These are phyloP conservation scores for Dicyrtoma fusca DNA, from an alignment of 2,888 invertebrate species.

Conservation along the genomic window DNA sequence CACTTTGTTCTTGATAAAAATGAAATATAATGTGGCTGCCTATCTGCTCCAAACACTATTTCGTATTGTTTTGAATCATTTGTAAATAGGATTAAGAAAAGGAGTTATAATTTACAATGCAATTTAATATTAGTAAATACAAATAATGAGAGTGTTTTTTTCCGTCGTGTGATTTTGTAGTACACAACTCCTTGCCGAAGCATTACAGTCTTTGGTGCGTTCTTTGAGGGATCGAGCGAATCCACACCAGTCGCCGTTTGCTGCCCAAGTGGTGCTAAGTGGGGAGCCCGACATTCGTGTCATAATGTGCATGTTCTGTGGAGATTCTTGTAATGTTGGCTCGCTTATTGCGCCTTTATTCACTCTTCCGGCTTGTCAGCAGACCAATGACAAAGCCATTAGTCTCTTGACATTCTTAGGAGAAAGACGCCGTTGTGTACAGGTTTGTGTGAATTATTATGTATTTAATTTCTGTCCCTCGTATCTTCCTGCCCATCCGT, in stretches of 20 bases:
- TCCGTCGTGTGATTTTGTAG: conserved; percentile 35
- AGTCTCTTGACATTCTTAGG: conserved; percentile 88
- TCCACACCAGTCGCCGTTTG: conserved; percentile 54
- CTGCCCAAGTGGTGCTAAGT: conserved; percentile 50
- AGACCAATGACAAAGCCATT: conserved; percentile 83
- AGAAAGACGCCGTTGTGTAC: conserved; percentile 54
- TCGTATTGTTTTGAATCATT: too few relatives aligned
- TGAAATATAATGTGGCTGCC: too few relatives aligned
- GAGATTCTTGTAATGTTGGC: conserved; percentile 78
- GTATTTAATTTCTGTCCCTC: too few relatives aligned
- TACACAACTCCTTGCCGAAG: conserved; percentile 52
- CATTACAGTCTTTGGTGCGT: conserved; percentile 46
- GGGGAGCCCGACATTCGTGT: conserved; percentile 64
- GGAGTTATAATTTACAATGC: too few relatives aligned
- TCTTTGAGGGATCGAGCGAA: conserved; percentile 53
- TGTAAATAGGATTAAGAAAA: too few relatives aligned
- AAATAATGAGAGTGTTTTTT: neutral
- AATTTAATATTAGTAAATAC: too few relatives aligned
- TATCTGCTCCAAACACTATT: too few relatives aligned
- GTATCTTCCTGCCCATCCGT: neutral
- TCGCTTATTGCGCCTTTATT: conserved; percentile 85
- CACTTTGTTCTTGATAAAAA: too few relatives aligned
- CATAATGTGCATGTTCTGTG: conserved; percentile 95
- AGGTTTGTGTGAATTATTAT: conserved; percentile 40
- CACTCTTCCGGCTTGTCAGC: conserved; percentile 82